Evolutionary conservation across 1,140 invertebrate species (phyloP).

Genomic region (Euschistus heros): DNA sequence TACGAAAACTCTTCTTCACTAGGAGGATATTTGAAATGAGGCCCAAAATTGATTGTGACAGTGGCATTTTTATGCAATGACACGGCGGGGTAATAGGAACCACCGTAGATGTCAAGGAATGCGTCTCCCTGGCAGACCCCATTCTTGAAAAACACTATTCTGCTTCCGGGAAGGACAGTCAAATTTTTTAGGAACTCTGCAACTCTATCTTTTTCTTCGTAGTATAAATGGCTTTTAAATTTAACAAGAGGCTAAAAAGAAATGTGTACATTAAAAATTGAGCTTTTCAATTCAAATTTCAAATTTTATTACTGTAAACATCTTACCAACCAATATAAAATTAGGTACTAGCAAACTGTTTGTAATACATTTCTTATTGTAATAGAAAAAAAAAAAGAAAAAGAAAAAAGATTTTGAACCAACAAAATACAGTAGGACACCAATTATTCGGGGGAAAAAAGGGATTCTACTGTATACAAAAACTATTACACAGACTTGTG

Average conservation of each 20-base stretch:
- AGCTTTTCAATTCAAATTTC: too few relatives aligned
- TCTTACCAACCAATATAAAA: too few relatives aligned
- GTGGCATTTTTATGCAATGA: slow-evolving; percentile 86
- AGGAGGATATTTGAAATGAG: slow-evolving; percentile 81
- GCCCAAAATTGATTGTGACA: slow-evolving; percentile 92
- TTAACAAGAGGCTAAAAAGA: slow-evolving; percentile 78
- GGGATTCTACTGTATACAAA: too few relatives aligned
- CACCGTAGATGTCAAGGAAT: slow-evolving; percentile 74
- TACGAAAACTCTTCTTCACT: slow-evolving; percentile 46
- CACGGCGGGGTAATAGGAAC: slow-evolving; percentile 88
- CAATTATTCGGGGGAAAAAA: too few relatives aligned
- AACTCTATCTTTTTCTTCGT: slow-evolving; percentile 94
- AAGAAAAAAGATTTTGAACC: too few relatives aligned
- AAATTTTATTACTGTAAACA: too few relatives aligned
- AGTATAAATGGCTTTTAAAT: slow-evolving; percentile 96
- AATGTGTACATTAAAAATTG: not conserved
- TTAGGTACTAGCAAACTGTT: too few relatives aligned
- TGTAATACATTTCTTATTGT: too few relatives aligned
- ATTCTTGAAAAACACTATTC: slow-evolving; percentile 91
- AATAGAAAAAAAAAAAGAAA: too few relatives aligned
- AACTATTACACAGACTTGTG: too few relatives aligned
- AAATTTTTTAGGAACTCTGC: slow-evolving; percentile 73
- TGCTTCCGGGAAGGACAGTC: slow-evolving; percentile 59
- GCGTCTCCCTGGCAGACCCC: slow-evolving; percentile 76
- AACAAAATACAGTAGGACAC: too few relatives aligned